Evolutionary conservation across 2,797 vertebrate genomes (phyloP).

Genomic region (Peromyscus attwateri): DNA sequence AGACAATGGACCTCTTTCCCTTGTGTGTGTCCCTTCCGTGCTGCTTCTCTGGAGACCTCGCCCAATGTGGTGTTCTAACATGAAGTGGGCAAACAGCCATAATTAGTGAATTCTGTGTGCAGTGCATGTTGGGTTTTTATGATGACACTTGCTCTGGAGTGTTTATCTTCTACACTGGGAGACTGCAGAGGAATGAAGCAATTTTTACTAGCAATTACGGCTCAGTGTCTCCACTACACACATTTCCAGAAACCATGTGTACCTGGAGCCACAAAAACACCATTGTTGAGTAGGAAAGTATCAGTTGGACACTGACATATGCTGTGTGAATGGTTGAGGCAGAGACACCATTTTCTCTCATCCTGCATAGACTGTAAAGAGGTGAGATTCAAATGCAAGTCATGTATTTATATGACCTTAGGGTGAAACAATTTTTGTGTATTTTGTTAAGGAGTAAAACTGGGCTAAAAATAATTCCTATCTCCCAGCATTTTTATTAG

Average conservation of each 20-base stretch:
- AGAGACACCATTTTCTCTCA: neutral
- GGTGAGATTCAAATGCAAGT: neutral
- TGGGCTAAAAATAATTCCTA: neutral
- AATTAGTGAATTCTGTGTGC: neutral
- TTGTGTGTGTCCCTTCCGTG: neutral
- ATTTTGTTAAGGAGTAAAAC: conserved; percentile 25
- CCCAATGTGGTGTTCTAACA: neutral
- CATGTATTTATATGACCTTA: neutral
- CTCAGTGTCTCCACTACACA: neutral
- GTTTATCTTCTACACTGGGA: neutral
- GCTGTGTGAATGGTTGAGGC: neutral
- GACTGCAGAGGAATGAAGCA: neutral
- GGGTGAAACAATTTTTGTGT: conserved; percentile 17
- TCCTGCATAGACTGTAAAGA: neutral
- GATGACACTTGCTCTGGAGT: neutral
- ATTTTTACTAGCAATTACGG: neutral
- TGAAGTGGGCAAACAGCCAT: neutral
- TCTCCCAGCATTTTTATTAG: neutral
- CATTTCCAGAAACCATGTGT: neutral
- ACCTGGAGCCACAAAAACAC: neutral
- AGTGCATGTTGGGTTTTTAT: neutral
- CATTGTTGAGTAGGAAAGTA: neutral
- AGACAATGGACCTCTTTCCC: neutral
- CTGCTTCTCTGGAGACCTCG: neutral
- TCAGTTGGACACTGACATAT: neutral